Conservation (phyloP, 2,888 invertebrate genomes). For the Glaucopsyche alexis region DNA sequence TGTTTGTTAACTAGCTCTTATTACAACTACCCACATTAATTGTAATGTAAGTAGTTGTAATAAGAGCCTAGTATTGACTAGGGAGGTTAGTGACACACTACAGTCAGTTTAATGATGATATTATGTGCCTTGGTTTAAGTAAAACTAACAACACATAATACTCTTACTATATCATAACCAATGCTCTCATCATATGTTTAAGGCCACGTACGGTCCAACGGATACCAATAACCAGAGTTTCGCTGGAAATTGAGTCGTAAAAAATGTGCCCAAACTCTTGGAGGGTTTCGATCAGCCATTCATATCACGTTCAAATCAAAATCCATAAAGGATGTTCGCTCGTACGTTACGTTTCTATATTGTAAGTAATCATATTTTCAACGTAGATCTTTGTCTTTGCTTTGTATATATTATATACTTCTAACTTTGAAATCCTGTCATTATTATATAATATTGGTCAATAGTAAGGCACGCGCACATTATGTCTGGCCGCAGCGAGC, state of each 20-base stretch:
- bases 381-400: not conserved
- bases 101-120: too few species aligned
- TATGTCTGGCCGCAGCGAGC: too few species aligned
- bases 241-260: conserved; percentile 26
- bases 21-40: too few species aligned
- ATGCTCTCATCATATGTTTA: not conserved
- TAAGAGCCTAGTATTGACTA: too few species aligned
- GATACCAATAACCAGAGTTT: not conserved
- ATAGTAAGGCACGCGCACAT: not conserved
- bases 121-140: too few species aligned
- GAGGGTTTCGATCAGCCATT: conserved; percentile 5
- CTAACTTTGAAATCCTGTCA: not conserved
- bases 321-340: conserved; percentile 14
- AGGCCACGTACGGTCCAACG: not conserved
- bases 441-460: not conserved
- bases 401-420: not conserved
- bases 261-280: conserved; percentile 21
- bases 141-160: too few species aligned
- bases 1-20: too few species aligned
- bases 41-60: too few species aligned
- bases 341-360: not conserved
- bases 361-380: not conserved
- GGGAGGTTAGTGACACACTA: too few species aligned
- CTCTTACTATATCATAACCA: too few species aligned
- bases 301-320: conserved; percentile 26